Evolutionary conservation across 2,888 invertebrate species (phyloP).

Genomic region (Ptilodon capucinus): DNA sequence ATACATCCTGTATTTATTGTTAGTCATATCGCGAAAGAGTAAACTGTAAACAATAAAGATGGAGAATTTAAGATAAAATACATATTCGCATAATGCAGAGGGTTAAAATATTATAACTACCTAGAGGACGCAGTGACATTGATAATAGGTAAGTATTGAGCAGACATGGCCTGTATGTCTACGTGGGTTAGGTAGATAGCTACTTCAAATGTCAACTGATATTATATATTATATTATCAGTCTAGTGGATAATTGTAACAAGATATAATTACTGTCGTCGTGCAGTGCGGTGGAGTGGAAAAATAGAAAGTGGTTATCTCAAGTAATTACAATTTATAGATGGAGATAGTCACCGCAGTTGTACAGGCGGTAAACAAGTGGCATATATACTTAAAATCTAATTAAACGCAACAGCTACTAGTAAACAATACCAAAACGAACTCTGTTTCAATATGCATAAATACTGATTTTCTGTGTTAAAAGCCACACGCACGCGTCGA

Average conservation of each 20-base stretch:
- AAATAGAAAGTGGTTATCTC: conserved; percentile 50
- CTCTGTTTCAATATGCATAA: too few relatives aligned
- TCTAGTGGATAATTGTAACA: conserved; percentile 6
- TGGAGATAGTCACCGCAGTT: conserved; percentile 31
- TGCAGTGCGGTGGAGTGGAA: conserved; percentile 43
- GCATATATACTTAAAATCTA: conserved; percentile 23
- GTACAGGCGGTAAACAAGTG: conserved; percentile 46
- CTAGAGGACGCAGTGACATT: too few relatives aligned
- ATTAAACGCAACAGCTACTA: too few relatives aligned
- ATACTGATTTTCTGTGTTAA: too few relatives aligned
- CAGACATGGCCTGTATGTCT: conserved; percentile 1
- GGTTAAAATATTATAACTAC: too few relatives aligned
- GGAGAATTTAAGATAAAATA: too few relatives aligned
- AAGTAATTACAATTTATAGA: conserved; percentile 38
- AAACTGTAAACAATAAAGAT: too few relatives aligned
- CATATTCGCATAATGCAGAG: too few relatives aligned
- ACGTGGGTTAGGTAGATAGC: conserved; percentile 9
- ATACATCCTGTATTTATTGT: too few relatives aligned
- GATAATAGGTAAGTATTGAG: conserved; percentile 1
- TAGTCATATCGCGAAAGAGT: too few relatives aligned
- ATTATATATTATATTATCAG: conserved; percentile 25
- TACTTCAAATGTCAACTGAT: conserved; percentile 31
- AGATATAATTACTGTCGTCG: conserved; percentile 34
- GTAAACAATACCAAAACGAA: too few relatives aligned
- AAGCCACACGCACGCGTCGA: too few relatives aligned